Evolutionary conservation across 2,888 invertebrate species (phyloP).

Genomic region (Pandemis corylana): DNA sequence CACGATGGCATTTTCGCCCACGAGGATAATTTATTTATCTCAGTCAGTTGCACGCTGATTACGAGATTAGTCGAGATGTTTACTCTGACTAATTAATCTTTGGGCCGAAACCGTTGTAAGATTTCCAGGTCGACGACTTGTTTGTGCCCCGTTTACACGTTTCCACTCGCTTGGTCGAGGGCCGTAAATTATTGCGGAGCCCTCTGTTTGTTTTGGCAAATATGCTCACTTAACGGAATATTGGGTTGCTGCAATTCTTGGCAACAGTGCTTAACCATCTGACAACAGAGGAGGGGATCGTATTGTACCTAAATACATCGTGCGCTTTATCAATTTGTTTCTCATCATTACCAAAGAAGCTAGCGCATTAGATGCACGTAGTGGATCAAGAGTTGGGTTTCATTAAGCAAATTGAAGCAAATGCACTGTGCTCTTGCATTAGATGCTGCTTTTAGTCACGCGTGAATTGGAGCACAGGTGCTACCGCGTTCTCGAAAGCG

Average conservation of each 20-base stretch:
- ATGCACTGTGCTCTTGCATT: slow-evolving; percentile 1
- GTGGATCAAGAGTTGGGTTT: slow-evolving; percentile 3
- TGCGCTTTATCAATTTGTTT: neutral
- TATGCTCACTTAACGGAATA: slow-evolving; percentile 42
- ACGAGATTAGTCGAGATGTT: slow-evolving; percentile 75
- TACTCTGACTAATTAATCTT: slow-evolving; percentile 78
- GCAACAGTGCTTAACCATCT: slow-evolving; percentile 15
- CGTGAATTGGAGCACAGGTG: slow-evolving; percentile 21
- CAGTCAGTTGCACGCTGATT: slow-evolving; percentile 74
- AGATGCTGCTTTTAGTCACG: slow-evolving; percentile 21
- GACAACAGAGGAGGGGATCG: neutral
- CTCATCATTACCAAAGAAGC: neutral
- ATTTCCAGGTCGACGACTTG: slow-evolving; percentile 72
- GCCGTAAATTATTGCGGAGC: slow-evolving; percentile 42
- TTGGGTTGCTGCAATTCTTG: slow-evolving; percentile 28
- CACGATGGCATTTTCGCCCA: slow-evolving; percentile 71
- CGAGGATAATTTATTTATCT: slow-evolving; percentile 75
- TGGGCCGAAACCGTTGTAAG: slow-evolving; percentile 63
- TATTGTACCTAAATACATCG: neutral
- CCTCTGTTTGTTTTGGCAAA: slow-evolving; percentile 49
- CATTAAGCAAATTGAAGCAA: slow-evolving; percentile 12
- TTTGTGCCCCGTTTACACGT: slow-evolving; percentile 60
- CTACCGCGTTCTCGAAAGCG: slow-evolving; percentile 4
- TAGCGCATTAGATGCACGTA: neutral
- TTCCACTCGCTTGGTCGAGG: slow-evolving; percentile 57